These are phyloP conservation scores for Lepilemur ruficaudatus DNA, from an alignment of 2,797 vertebrate species.

Conservation along the genomic window DNA sequence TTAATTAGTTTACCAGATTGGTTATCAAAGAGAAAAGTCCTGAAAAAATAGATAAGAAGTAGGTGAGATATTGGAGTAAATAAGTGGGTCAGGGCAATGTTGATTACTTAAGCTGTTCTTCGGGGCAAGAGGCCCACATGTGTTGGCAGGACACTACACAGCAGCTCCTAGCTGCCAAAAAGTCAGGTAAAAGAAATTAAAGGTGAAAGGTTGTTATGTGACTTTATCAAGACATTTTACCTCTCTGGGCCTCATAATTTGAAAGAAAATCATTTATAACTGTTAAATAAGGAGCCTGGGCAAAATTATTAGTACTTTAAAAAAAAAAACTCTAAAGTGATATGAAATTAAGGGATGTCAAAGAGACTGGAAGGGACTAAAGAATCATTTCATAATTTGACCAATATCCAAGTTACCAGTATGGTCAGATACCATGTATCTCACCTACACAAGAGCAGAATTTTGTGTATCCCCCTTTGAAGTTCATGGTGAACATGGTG, in stretches of 20 bases:
- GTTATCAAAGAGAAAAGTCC: not conserved
- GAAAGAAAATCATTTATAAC: not conserved
- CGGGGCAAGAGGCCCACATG: accelerated
- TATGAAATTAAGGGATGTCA: not conserved
- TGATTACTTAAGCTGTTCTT: not conserved
- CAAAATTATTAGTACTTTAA: not conserved
- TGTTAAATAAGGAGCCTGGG: not conserved
- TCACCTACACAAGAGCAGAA: not conserved
- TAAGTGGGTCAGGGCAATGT: not conserved
- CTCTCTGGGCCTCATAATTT: not conserved
- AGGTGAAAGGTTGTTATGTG: not conserved
- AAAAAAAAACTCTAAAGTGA: not conserved
- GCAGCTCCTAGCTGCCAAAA: not conserved
- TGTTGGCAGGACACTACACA: not conserved
- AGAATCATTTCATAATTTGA: not conserved
- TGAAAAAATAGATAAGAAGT: not conserved
- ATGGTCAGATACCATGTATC: accelerated
- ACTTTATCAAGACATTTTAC: not conserved
- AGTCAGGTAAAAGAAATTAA: not conserved
- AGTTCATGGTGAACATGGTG: not conserved
- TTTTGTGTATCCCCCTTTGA: not conserved
- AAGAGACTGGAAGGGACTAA: not conserved
- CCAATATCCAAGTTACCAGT: not conserved
- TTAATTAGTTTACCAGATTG: not conserved
- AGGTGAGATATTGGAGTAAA: not conserved